Percentiles rank a stretch among this genome's conserved stretches.
Conservation (phyloP, 2,888 invertebrate species). For the Orgyia antiqua region DNA sequence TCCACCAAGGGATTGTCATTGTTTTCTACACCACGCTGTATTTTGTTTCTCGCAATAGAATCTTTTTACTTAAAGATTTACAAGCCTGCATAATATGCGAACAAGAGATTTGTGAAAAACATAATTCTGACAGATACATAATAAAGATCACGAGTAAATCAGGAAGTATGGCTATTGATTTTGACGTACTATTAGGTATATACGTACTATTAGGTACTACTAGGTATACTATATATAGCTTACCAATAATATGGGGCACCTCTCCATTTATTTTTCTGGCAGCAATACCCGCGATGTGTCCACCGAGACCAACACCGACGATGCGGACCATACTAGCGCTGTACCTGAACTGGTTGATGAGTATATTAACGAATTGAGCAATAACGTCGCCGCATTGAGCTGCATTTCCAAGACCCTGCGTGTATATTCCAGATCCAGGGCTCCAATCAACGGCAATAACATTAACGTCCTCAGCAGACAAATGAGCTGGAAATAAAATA, state of each 20-base stretch:
- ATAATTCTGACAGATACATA: no score
- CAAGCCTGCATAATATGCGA: no score
- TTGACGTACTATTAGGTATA: no score
- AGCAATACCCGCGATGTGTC: conserved; percentile 65
- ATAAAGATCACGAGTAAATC: no score
- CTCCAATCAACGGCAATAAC: conserved; percentile 67
- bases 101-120: no score
- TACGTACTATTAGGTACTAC: no score
- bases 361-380: conserved; percentile 56
- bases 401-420: conserved; percentile 50
- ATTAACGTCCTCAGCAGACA: conserved; percentile 50
- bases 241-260: conserved; percentile 55
- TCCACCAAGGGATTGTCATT: no score
- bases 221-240: no score
- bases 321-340: conserved; percentile 41
- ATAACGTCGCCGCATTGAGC: conserved; percentile 48
- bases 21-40: no score
- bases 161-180: no score
- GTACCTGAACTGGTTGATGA: conserved; percentile 44
- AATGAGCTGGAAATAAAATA: conserved; percentile 44
- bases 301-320: conserved; percentile 58
- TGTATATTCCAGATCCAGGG: conserved; percentile 38
- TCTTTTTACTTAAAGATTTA: no score
- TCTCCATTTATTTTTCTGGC: conserved; percentile 38
- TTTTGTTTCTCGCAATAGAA: no score